Evolutionary conservation across 2,888 invertebrate genomes (phyloP), one percentile per base, ranked within the genome.

Genomic region (Stomorhina lunata): DNA sequence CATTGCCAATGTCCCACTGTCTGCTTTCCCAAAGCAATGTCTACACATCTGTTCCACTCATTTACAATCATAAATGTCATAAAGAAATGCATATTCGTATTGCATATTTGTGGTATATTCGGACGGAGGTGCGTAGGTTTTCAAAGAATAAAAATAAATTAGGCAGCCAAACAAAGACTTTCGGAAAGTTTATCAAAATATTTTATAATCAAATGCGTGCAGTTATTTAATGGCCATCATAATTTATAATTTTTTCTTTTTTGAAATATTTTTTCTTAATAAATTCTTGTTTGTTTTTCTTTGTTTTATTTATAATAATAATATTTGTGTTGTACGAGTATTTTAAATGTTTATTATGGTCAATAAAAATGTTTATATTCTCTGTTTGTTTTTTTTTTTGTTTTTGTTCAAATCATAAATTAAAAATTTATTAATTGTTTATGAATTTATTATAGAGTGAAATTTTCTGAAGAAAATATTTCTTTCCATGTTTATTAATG

Each of bases 391-490:
- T 32, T 10, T 10, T 10, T 34, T 10, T 10, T 10, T 10, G 34
- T 34, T 20, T 59, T 20, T 53, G 50, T 81, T 65, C 53, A 66
- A 82, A 79, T 72, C 82, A 82, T 82, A 79, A 82, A 79, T 79
- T 71, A 53, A 71, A 71, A 76, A 65, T 78, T 81, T 82, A 82
- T 82, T 82, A 82, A 82, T 71, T 79, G 71, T 76, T 79, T 82
- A 82, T 82, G 79, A 73, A 82, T 79, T 79, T 79, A 82, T 79
- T 71, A 75, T 69, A 9, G n/a, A 73, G 59, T 66, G 50, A 66
- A 66, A 79, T 43, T 66, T 32, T 34, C 9, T 4, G 4, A 57
- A 79, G 17, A n/a, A n/a, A 45, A 66, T 25, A 66, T 45, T 66
- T n/a, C 34, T 45, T 32, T 15, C 27, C 15, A 25, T 22, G 53